Evolutionary conservation across 2,888 invertebrate genomes (phyloP), one percentile per base, ranked within the genome.

Genomic region (Siphonodentalium dalli): DNA sequence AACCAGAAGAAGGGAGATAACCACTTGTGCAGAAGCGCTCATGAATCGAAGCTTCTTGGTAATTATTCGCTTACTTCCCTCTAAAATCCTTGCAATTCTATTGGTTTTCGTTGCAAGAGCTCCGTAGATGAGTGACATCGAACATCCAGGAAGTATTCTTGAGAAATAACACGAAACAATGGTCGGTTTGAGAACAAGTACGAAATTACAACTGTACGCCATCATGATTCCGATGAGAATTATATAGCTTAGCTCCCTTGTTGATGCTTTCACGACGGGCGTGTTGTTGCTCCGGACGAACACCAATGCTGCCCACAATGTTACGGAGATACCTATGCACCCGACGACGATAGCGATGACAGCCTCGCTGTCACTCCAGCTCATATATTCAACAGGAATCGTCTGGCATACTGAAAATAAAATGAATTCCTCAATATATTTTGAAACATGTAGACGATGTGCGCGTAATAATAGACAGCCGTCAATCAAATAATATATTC

Each of bases 81-180:
- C 93, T 83, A 98, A 92, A 78, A 98, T 98, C 41, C 98, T 85
- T 0, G 96, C 90, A 62, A 99, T 99, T 46, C 98, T 86, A 84
- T 97, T 98, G 11, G 98, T 98, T 86, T 98, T 98, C 42, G 98
- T 98, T 47, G 98, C 86, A 26, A 99, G 85, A 0, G 98, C 94
- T 0, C 95, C 95, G 84, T 98, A 98, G 34, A 99, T 94, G 40
- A 98, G 91, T 0, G 96, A 93, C 84, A 99, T 98, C 77, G 95
- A 93, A 80, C 97, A 91, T 3, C 94, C 95, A 0, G 94, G 90
- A 82, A 97, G 90, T 61, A 94, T 88, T 29, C 94, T 90, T 76
- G 95, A 93, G 7, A 96, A 88, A 66, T 92, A 87, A 80, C 96
- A 91, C 20, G 89, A 90, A 0, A 92, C 91, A 53, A 90, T 87